Base-by-base conservation (phyloP, 2,888 invertebrate species). In the Torymus tubicola region DNA sequence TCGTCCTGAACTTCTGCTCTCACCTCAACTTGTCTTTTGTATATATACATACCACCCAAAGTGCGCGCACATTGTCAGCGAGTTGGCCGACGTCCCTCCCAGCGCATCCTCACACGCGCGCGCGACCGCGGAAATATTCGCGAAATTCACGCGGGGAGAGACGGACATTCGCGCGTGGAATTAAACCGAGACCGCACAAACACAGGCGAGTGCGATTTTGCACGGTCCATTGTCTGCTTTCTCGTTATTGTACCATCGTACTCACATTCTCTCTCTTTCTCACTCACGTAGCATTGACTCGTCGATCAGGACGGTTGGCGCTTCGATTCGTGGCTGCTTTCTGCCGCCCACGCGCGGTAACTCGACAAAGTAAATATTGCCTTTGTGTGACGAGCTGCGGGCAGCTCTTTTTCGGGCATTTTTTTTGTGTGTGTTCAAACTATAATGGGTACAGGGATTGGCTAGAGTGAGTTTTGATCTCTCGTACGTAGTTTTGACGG, bases 241-340 rank as follows among this genome's bases (percentile, higher is more conserved):
- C 78, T 64, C 65, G 71, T 73, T 58, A 78, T 78, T 72, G 78
- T 72, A 60, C 57, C 2, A 24, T 24, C 61, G 64, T 1, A 31
- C n/a, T n/a, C n/a, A n/a, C n/a, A n/a, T n/a, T n/a, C n/a, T n/a
- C n/a, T n/a, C n/a, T n/a, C 24, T 31, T 12, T n/a, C 42, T 60
- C 21, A 8, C 13, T 31, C 75, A 57, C 65, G 31, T 24, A n/a
- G 31, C 18, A 78, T 78, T 64, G 71, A 72, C 50, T 50, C 18
- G 31, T 55, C 31, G 55, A 2, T 16, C n/a, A 5, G 16, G 24
- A 24, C 13, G 52, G 21, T 1, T 52, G 16, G 12, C 16, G 78
- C 67, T 73, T 73, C 72, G 71, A 72, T 78, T 78, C 72, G 78
- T 58, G 72, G 77, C 53, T 63, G 64, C n/a, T 52, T 12, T 24